Base-by-base conservation (phyloP, 1,140 invertebrate species). In the Caenorhabditis briggsae region DNA sequence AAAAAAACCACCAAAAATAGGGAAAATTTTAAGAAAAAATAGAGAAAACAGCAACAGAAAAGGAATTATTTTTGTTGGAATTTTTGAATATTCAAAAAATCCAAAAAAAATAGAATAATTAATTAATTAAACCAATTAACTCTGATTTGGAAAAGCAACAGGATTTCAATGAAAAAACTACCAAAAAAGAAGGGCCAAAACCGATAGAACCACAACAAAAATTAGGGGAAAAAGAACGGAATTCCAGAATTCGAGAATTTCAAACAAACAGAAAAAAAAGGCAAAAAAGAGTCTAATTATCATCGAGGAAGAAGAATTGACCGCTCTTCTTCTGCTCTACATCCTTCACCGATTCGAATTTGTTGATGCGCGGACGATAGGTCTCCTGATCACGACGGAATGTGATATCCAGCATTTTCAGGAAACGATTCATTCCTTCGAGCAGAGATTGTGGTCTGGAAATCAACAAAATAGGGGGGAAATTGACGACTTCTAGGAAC, bases 301-400 rank as follows among this genome's bases (percentile, higher is more conserved):
- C 97, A 94, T 99, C 98, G 90, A 99, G 94, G 95, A 99, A 99
- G 95, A 99, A 99, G 93, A 96, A 99, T 93, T 99, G 97, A 65
- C 98, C 98, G 58, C 96, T 95, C 89, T 95, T 94, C 93, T 99
- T 99, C 93, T 99, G 98, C 92, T 99, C 98, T 89, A 95, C 95
- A 93, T 99, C 98, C 94, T 99, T 99, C 0, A 98, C 97, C 85
- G 97, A 99, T 90, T 96, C 95, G 90, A 95, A 94, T 93, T 99
- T 99, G 93, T 99, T 99, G 91, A 99, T 99, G 89, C 98, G 94
- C 7, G 98, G 98, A 92, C 98, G 93, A 93, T 97, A 99, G 93
- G 99, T 99, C 92, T 99, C 98, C 0, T 97, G 97, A 94, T 99
- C 98, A 93, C 98, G 94, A 91, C 98, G 94, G 94, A 99, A 99